Percentiles rank a stretch among this genome's conserved stretches.
Evolutionary conservation across 2,797 vertebrate genomes (phyloP).

Genomic region (Gallirallus australis): DNA sequence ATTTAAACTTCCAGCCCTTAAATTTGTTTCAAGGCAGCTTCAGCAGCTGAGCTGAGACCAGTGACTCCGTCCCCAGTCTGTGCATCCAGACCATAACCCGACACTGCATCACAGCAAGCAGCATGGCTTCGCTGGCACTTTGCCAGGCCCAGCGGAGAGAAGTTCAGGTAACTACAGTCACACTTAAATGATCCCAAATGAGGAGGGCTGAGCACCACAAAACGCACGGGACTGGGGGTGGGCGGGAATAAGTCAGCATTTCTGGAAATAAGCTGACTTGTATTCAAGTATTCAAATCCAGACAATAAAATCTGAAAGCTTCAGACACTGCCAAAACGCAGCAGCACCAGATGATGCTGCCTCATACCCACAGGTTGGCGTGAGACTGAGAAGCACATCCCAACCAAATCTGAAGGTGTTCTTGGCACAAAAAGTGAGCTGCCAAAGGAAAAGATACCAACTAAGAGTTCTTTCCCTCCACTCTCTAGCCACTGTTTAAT

Average conservation of each 20-base stretch:
- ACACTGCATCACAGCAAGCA: background rate
- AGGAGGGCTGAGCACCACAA: background rate
- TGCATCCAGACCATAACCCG: background rate
- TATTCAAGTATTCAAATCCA: background rate
- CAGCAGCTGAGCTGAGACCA: background rate
- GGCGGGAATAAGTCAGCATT: background rate
- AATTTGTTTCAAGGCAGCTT: background rate
- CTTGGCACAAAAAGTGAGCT: background rate
- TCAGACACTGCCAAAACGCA: background rate
- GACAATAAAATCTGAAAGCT: background rate
- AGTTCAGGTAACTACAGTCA: background rate
- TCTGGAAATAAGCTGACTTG: background rate
- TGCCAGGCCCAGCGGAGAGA: no score
- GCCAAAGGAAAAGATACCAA: background rate
- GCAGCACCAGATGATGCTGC: background rate
- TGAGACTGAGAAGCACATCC: background rate
- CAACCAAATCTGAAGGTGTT: no score
- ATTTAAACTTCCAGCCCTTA: background rate
- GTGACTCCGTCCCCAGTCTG: background rate
- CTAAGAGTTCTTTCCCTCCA: background rate
- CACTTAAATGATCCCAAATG: no score
- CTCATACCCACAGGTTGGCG: background rate
- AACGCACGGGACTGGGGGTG: no score
- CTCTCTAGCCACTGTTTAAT: slow-evolving; percentile 68
- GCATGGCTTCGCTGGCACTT: rapidly evolving